These are phyloP conservation scores for Cylloceria caligata DNA, from an alignment of 2,888 invertebrate genomes.

Conservation along the genomic window DNA sequence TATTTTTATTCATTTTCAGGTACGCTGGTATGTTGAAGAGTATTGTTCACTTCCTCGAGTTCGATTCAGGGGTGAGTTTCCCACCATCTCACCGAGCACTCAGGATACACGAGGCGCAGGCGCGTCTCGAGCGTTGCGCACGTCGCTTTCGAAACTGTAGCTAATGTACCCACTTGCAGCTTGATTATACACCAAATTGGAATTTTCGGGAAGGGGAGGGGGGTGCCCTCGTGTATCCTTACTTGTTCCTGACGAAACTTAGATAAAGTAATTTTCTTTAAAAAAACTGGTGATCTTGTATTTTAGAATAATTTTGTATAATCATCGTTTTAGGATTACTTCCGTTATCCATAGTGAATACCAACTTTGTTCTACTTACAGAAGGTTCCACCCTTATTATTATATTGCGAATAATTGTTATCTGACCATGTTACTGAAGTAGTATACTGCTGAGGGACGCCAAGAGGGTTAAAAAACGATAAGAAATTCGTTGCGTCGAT, in stretches of 20 bases:
- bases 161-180: conserved; percentile 60
- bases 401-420: too few relatives aligned
- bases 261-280: conserved; percentile 4
- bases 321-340: background rate
- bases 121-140: conserved; percentile 74
- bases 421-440: too few relatives aligned
- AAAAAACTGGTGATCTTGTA: background rate
- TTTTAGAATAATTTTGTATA: background rate
- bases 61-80: conserved; percentile 35
- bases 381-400: too few relatives aligned
- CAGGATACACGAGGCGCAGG: conserved; percentile 58
- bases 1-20: background rate
- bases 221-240: conserved; percentile 26
- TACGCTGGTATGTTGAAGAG: background rate
- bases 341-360: too few relatives aligned
- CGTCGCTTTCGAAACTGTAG: conserved; percentile 79
- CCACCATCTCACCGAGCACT: conserved; percentile 18
- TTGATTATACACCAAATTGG: conserved; percentile 26
- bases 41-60: background rate
- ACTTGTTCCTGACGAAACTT: conserved; percentile 3
- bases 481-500: too few relatives aligned
- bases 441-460: too few relatives aligned
- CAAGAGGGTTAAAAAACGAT: too few relatives aligned
- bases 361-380: too few relatives aligned
- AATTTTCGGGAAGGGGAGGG: conserved; percentile 9